phyloP scores from a whole-genome alignment of 2,113 vertebrate species.

The Synodontis membranacea region DNA sequence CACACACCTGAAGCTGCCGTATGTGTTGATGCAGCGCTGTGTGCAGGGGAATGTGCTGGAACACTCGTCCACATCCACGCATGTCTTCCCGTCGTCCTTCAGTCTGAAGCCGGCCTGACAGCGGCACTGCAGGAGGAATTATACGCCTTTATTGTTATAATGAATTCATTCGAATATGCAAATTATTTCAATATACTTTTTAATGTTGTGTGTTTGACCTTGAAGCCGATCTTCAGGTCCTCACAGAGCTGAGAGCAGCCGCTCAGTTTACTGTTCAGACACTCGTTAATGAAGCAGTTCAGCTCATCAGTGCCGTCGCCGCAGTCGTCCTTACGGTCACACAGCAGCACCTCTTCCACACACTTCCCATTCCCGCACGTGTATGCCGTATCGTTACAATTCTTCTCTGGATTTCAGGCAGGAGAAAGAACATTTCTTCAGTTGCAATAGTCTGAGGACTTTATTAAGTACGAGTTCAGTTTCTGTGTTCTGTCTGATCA shows the following conservation, averaged over 20 bases:
- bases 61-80: conserved; percentile 91
- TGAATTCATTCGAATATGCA: background rate
- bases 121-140: conserved; percentile 78
- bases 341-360: conserved; percentile 82
- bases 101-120: conserved; percentile 90
- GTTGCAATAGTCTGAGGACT: too few relatives aligned
- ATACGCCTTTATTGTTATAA: background rate
- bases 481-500: too few relatives aligned
- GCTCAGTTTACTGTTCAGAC: conserved; percentile 87
- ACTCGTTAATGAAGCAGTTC: conserved; percentile 94
- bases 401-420: conserved; percentile 76
- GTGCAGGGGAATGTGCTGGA: conserved; percentile 91
- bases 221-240: conserved; percentile 93
- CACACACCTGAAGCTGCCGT: conserved; percentile 91
- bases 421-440: background rate
- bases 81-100: conserved; percentile 91
- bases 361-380: conserved; percentile 86
- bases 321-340: conserved; percentile 87
- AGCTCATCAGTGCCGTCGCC: conserved; percentile 86
- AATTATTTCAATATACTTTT: background rate
- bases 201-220: conserved; percentile 64
- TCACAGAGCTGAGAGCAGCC: conserved; percentile 95
- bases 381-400: conserved; percentile 87
- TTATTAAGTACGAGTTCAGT: too few relatives aligned
- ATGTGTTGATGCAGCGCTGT: conserved; percentile 92